Evolutionary conservation across 2,113 vertebrate genomes (phyloP).

Genomic region (Rhynchomys soricoides): DNA sequence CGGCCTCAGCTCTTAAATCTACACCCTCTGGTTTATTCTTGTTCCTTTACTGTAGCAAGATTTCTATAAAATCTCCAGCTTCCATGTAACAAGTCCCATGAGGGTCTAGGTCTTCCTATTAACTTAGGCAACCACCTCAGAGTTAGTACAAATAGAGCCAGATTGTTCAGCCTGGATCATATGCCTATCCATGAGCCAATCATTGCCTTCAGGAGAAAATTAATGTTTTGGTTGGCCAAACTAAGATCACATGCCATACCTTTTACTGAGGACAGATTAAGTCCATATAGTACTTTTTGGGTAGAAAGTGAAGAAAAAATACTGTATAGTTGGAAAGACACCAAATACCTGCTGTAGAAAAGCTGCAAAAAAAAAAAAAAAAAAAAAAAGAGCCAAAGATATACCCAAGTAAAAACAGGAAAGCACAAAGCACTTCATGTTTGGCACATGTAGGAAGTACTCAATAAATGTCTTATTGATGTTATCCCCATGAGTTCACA

Average conservation of each 20-base stretch:
- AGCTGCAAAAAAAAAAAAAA: background rate
- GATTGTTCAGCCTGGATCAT: background rate
- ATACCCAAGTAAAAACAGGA: background rate
- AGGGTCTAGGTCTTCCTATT: background rate
- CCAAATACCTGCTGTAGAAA: background rate
- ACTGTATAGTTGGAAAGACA: background rate
- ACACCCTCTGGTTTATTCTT: background rate
- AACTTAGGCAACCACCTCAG: background rate
- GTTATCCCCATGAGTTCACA: background rate
- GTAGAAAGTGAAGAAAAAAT: background rate
- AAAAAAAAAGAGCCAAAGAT: background rate
- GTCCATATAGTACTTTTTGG: background rate
- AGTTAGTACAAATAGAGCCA: background rate
- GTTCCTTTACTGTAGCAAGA: background rate
- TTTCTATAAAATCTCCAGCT: background rate
- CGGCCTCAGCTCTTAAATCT: background rate
- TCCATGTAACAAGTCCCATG: background rate
- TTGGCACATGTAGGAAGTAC: background rate
- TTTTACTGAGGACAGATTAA: background rate
- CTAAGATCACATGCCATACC: background rate
- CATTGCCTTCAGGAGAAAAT: background rate
- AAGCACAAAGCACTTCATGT: background rate
- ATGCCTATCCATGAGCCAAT: background rate
- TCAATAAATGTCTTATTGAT: background rate
- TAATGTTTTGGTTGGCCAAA: background rate